Base-by-base conservation (phyloP, 2,113 vertebrate species). In the Amblyornis subalaris region DNA sequence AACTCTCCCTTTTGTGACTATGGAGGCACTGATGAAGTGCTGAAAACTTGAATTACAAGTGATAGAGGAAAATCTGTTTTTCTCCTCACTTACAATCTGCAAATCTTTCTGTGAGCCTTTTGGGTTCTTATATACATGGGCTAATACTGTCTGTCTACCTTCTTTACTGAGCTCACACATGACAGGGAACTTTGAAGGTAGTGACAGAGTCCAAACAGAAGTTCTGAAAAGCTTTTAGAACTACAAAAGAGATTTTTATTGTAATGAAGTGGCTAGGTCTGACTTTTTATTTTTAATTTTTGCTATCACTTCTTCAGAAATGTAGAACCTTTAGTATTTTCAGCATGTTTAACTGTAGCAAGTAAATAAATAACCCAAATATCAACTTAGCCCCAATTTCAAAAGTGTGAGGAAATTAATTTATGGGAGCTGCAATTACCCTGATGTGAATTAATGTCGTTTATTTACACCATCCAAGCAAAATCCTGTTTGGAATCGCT, bases 361-460 rank as follows among this genome's bases (percentile, higher is more conserved):
- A 90, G 47, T 83, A 83, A 66, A 38, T 79, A 50, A 85, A 76
- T 62, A 70, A 66, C 33, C 42, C 64, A 88, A 90, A 62, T 73
- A 73, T 25, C 83, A 85, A 47, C 55, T 16, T 88, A 28, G 51
- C 45, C 44, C 45, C 36, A 12, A 77, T 90, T 93, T 86, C 51
- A 42, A 54, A 90, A 72, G 42, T 75, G 73, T 70, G 47, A 88
- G 75, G 54, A 79, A 96, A 88, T 88, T 88, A 85, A 90, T 85
- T 94, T 85, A 91, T 83, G 47, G 88, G 50, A 94, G 42, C 71
- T 91, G 73, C 77, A 96, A 55, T 93, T 95, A 87, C 81, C 47
- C 51, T 71, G 67, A 79, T 93, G 66, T 88, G 85, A 93, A 88
- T 94, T 94, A 88, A 93, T 93, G 85, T 60, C 22, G 45, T 85